phyloP scores from a whole-genome alignment of 2,797 vertebrate genomes.

The Podarcis siculus region DNA sequence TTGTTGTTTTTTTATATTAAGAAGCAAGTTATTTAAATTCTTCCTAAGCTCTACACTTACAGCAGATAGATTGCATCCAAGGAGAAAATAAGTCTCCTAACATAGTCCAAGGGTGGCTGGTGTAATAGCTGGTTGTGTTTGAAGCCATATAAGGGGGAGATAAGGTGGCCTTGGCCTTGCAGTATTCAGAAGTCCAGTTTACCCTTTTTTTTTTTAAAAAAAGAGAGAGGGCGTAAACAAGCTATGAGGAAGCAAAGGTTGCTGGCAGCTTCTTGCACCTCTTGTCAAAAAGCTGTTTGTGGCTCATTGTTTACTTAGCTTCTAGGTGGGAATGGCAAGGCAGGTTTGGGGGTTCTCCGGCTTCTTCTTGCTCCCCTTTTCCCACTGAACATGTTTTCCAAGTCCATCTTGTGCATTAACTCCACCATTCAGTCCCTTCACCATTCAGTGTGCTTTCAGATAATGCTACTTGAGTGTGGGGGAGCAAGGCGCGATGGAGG shows the following conservation, averaged over 20 bases:
- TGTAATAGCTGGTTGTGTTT: fast-evolving
- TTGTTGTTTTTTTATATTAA: neutral
- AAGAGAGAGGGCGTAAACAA: constrained; percentile 10
- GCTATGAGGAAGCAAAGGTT: neutral
- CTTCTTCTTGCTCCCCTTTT: neutral
- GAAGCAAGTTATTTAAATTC: constrained; percentile 49
- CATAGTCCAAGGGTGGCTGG: fast-evolving
- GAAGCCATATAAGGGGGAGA: neutral
- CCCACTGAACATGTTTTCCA: neutral
- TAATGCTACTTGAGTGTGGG: neutral
- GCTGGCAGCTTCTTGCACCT: neutral
- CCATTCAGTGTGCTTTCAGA: neutral
- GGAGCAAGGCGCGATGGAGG: too few species aligned
- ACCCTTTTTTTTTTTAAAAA: too few species aligned
- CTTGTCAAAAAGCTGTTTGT: neutral
- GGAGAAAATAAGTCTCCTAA: neutral
- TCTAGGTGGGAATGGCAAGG: neutral
- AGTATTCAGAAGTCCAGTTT: neutral
- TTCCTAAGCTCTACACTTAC: constrained; percentile 8
- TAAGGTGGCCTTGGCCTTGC: neutral
- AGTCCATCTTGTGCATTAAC: neutral
- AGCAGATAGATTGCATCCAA: neutral
- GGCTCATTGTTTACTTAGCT: neutral
- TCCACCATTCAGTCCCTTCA: too few species aligned
- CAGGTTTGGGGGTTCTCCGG: neutral